These are phyloP conservation scores for Pelvicachromis taeniatus DNA, from an alignment of 2,113 vertebrate species.

Conservation along the genomic window DNA sequence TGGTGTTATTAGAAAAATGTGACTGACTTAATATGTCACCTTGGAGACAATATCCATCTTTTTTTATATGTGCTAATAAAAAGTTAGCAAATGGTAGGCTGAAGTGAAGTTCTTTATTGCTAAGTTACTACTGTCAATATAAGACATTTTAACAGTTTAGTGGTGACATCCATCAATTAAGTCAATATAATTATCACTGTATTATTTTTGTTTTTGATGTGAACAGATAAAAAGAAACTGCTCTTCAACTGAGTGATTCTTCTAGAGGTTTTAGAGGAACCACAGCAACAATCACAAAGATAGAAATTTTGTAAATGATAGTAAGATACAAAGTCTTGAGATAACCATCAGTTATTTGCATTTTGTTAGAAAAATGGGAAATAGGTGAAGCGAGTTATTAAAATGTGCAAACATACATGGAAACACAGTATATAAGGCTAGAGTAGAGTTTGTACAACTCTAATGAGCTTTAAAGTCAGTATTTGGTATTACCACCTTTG, in stretches of 20 bases:
- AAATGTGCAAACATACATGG: not conserved
- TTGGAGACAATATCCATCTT: not conserved
- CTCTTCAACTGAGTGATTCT: not conserved
- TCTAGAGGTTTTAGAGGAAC: not conserved
- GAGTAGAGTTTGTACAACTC: not conserved
- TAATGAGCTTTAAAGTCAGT: not conserved
- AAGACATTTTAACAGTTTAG: not conserved
- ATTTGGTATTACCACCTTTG: not conserved
- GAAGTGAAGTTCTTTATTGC: not conserved
- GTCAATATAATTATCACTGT: not conserved
- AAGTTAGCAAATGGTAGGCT: not conserved
- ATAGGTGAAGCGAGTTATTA: not conserved
- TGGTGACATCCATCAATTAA: not conserved
- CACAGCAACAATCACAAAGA: not conserved
- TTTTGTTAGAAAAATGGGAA: not conserved
- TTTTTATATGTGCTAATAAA: not conserved
- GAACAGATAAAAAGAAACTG: not conserved
- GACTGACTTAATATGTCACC: not conserved
- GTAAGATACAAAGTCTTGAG: not conserved
- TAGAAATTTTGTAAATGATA: not conserved
- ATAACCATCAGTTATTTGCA: not conserved
- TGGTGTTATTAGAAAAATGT: not conserved
- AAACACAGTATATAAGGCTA: not conserved
- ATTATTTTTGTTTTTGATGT: not conserved
- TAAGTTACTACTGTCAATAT: not conserved